Base-by-base conservation (phyloP, 2,888 invertebrate species). In the Phyto melanocephala region DNA sequence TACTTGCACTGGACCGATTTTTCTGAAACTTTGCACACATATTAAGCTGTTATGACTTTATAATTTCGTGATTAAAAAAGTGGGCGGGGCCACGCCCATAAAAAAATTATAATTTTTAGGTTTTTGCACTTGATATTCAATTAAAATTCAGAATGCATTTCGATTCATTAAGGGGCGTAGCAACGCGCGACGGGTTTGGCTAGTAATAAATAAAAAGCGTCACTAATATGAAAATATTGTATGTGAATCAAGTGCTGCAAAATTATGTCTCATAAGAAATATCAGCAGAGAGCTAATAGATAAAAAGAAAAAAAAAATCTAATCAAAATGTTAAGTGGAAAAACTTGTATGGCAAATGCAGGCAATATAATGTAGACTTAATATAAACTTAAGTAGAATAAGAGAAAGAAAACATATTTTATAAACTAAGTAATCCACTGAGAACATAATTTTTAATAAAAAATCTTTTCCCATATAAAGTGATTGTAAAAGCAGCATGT, bases 281-380 rank as follows among this genome's bases (percentile, higher is more conserved):
- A 2, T 71, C n/a, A n/a, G 28, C 28, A 28, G 3, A 28, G 6
- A 28, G 28, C 28, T n/a, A n/a, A n/a, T 37, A 13, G 10, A 22
- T 13, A 50, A 50, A 71, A 33, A 47, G 1, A 20, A 13, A 1
- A 63, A 17, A 47, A 28, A 33, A 63, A n/a, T 0, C 22, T n/a
- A 20, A 6, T 20, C 8, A 20, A 42, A 35, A 65, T 13, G 33
- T 58, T 58, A 35, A 70, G 70, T 70, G 45, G n/a, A 45, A 50
- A 71, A 37, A 17, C 35, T 35, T 60, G 56, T 70, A 17, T 33
- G 4, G 2, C 1, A 54, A 37, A 54, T 13, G 17, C 17, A 45
- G 45, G n/a, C 7, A 15, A 28, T 7, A 28, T 54, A 13, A 54
- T 28, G 24, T 28, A 24, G 28, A 13, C 28, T 28, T 28, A 28